These are phyloP conservation scores for Saimiri boliviensis DNA, from an alignment of 2,113 vertebrate genomes.

Conservation along the genomic window DNA sequence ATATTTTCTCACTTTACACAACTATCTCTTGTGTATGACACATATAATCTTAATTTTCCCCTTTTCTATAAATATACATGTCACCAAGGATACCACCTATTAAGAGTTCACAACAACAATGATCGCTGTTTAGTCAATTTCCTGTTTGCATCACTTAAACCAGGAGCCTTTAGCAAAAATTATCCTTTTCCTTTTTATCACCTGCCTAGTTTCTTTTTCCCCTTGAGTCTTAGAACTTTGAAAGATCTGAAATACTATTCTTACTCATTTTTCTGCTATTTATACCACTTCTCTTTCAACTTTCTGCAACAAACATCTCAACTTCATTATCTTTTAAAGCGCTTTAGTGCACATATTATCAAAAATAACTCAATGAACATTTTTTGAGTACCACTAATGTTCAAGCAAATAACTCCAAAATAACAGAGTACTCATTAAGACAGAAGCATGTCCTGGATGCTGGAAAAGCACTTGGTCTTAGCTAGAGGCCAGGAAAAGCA, in stretches of 20 bases:
- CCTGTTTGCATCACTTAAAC: slow-evolving; percentile 1
- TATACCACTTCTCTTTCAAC: not conserved
- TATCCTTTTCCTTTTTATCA: not conserved
- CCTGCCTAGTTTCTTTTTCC: not conserved
- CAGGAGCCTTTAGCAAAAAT: not conserved
- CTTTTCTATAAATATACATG: not conserved
- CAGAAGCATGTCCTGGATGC: not conserved
- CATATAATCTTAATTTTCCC: not conserved
- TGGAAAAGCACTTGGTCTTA: not conserved
- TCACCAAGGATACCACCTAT: not conserved
- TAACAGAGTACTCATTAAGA: not conserved
- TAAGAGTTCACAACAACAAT: not conserved
- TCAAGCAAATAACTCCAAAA: slow-evolving; percentile 35
- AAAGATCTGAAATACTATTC: not conserved
- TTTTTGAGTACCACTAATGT: not conserved
- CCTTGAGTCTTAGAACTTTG: not conserved
- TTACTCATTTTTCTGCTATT: not conserved
- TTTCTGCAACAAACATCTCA: slow-evolving; percentile 34
- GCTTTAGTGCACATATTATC: not conserved
- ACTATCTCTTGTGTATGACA: not conserved
- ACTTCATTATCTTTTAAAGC: not conserved
- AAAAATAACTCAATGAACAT: slow-evolving; percentile 27
- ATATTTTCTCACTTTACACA: not conserved
- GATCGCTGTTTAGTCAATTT: not conserved
- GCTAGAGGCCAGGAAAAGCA: not conserved